A percentile compares a stretch with the other conserved stretches of the same genome.
phyloP scores from a whole-genome alignment of 2,113 vertebrate genomes.

The Fregata magnificens region DNA sequence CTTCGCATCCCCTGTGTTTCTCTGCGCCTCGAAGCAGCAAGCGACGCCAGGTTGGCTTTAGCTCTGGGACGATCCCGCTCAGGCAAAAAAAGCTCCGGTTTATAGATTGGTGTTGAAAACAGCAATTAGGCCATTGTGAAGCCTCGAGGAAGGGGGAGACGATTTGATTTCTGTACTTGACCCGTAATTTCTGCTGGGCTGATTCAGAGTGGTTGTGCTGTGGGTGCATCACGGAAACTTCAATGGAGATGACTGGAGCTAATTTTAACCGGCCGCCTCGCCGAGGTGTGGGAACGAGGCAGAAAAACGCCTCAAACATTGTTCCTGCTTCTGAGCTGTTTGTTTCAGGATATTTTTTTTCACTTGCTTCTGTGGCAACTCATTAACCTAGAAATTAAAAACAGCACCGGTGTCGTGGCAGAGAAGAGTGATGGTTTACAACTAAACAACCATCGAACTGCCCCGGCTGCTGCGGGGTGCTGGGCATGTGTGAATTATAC shows the following conservation, averaged over 20 bases:
- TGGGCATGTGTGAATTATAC: not conserved
- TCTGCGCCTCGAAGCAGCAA: not conserved
- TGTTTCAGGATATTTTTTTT: not conserved
- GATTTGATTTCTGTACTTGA: constrained; percentile 10
- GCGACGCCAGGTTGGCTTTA: not conserved
- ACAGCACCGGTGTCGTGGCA: not conserved
- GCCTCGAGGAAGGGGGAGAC: not conserved
- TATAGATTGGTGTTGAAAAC: constrained; percentile 9
- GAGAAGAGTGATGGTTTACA: not conserved
- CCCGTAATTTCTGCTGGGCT: constrained; percentile 9
- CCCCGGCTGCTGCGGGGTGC: not conserved
- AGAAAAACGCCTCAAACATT: not conserved
- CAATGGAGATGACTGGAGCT: constrained; percentile 13
- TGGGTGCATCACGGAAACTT: constrained; percentile 1
- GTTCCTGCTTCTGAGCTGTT: constrained; percentile 9
- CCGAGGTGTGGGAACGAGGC: constrained; percentile 11
- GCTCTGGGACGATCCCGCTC: not conserved
- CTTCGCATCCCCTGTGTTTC: not conserved
- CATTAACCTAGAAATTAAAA: constrained; percentile 36
- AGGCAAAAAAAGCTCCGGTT: not conserved
- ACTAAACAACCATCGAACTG: not conserved
- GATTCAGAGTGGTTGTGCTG: not conserved
- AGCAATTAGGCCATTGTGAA: constrained; percentile 14
- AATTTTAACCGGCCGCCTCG: not conserved
- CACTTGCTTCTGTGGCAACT: not conserved